Percentiles rank a stretch among this genome's conserved stretches.
Evolutionary conservation across 2,113 vertebrate genomes (phyloP).

Genomic region (Morone saxatilis): DNA sequence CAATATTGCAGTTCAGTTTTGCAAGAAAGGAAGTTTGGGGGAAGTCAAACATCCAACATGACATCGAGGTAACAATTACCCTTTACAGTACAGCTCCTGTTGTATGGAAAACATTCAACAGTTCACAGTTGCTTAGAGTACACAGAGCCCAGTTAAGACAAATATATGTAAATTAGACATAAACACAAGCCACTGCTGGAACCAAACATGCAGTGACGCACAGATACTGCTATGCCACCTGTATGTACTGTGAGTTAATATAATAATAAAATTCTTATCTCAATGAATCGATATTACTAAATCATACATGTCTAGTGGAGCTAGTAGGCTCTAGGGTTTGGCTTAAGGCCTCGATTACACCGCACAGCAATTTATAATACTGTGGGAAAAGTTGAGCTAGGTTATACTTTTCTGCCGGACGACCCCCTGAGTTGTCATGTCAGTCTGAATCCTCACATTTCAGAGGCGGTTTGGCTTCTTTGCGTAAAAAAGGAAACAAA

Average conservation of each 20-base stretch:
- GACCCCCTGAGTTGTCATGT: background rate
- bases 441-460: background rate
- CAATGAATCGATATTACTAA: background rate
- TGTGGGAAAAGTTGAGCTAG: background rate
- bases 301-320: background rate
- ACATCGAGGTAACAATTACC: background rate
- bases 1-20: background rate
- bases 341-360: no score
- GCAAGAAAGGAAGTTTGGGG: background rate
- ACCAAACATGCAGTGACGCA: background rate
- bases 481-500: no score
- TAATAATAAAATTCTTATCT: background rate
- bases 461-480: background rate
- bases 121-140: background rate
- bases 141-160: background rate
- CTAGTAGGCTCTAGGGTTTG: background rate
- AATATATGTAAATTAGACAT: conserved; percentile 23
- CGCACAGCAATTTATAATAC: background rate
- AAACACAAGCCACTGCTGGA: background rate
- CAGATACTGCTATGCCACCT: background rate
- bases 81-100: background rate
- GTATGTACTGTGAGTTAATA: background rate
- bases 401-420: background rate
- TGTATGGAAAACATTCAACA: conserved; percentile 16
- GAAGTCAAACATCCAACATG: conserved; percentile 4